Conservation (phyloP, 2,797 vertebrate species). For the Micropoecilia bifurca region DNA sequence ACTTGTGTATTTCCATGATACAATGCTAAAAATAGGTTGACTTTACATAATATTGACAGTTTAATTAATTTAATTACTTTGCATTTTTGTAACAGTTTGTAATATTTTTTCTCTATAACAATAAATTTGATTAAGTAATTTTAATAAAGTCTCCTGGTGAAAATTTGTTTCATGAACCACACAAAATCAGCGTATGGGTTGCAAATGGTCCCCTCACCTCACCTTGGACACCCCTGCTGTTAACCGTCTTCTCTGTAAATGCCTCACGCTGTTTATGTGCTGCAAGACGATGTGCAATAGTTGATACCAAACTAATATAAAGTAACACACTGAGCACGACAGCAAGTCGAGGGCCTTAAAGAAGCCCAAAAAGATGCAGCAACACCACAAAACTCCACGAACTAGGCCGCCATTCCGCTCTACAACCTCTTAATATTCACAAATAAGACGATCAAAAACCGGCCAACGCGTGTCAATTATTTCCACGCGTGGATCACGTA, state of each 20-base stretch:
- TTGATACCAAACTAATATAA: not conserved
- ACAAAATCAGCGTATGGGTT: not conserved
- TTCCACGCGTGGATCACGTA: constrained; percentile 27
- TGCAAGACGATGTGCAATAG: not conserved
- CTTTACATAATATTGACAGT: too few species aligned
- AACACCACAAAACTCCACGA: constrained; percentile 1
- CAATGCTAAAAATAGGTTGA: too few species aligned
- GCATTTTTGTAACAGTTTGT: not conserved
- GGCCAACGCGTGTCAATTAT: constrained; percentile 11
- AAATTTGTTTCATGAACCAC: not conserved
- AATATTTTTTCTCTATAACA: not conserved
- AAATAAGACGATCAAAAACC: not conserved
- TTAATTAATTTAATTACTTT: not conserved
- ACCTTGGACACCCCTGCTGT: not conserved
- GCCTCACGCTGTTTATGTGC: not conserved
- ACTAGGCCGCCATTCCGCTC: constrained; percentile 54
- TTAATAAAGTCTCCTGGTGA: not conserved
- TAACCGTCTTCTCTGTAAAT: not conserved
- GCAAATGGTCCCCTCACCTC: not conserved
- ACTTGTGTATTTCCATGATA: too few species aligned
- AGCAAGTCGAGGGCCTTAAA: constrained; percentile 23
- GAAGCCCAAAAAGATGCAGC: constrained; percentile 24
- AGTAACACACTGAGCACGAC: too few species aligned
- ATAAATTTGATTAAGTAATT: not conserved
- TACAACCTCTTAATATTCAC: constrained; percentile 3